These are phyloP conservation scores for Poecilus cupreus DNA, from an alignment of 2,888 invertebrate species.

Conservation along the genomic window DNA sequence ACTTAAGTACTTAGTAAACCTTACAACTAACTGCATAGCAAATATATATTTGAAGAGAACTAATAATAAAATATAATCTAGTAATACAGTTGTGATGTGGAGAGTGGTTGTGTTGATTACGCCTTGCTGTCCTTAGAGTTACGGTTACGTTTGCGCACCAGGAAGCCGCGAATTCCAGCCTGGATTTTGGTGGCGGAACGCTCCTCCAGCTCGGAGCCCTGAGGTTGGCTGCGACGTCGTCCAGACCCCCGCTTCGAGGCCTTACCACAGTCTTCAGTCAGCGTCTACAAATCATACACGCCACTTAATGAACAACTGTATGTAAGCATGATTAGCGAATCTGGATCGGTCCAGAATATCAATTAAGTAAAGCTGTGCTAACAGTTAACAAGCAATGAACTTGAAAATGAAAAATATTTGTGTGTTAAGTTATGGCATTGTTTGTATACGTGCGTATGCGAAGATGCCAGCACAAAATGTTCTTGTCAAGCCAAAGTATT, in stretches of 20 bases:
- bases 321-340: neutral
- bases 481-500: conserved; percentile 35
- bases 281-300: neutral
- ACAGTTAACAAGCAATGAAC: neutral
- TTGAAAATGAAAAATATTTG: neutral
- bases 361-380: too few species aligned
- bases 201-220: conserved; percentile 67
- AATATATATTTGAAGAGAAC: neutral
- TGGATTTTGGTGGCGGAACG: conserved; percentile 76
- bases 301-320: neutral
- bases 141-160: conserved; percentile 74
- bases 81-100: neutral
- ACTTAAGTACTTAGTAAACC: neutral
- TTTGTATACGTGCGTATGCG: neutral
- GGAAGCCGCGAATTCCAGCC: conserved; percentile 75
- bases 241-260: conserved; percentile 39
- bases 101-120: conserved; percentile 16
- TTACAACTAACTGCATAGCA: neutral
- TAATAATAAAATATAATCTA: neutral
- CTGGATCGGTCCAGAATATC: neutral
- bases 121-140: conserved; percentile 64
- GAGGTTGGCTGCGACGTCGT: neutral
- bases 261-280: conserved; percentile 27
- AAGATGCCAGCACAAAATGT: conserved; percentile 5
- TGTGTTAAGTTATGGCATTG: neutral